Base-by-base conservation (phyloP, 2,797 vertebrate species). In the Lithobates sylvaticus region DNA sequence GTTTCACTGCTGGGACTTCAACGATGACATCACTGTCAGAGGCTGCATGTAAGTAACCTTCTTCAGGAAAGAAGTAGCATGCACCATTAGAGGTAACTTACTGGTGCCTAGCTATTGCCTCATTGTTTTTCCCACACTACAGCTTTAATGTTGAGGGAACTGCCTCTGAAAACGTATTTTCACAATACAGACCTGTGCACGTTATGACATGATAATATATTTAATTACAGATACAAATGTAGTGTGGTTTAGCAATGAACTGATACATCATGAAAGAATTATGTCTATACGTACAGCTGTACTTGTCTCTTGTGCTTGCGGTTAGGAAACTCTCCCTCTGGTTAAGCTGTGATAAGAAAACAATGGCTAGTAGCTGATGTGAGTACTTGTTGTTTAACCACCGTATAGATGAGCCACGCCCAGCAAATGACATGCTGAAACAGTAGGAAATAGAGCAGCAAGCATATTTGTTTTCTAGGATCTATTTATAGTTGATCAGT, bases 401-500 rank as follows among this genome's bases (percentile, higher is more conserved):
- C 21, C 0, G 54, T n/a, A 61, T 61, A 23, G 6, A 21, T 42
- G 34, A 72, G 70, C n/a, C 39, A 72, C 70, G 23, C 36, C 42
- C 78, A 69, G 16, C 15, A 42, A 70, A 50, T 50, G 42, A 21
- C n/a, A 16, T 9, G 5, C 27, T 69, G 13, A 26, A 47, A 0
- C 4, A 61, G 21, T 23, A 58, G 54, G 7, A 58, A 58, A 23
- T 23, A 58, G 54, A 58, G 54, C 7, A 61, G 21, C 23, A 23
- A 61, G 54, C 54, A 61, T 5, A 6, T 21, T 79, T 79, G 44
- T 80, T 69, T 32, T 70, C 27, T 80, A 32, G 65, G 10, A 44
- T 42, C 64, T 80, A 80, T 70, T 70, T 80, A 50, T 80, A 70
- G 65, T 29, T 69, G 27, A 26, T 78, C 64, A 3, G 39, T 32